Evolutionary conservation across 2,113 vertebrate species (phyloP).

Genomic region (Ictalurus punctatus): DNA sequence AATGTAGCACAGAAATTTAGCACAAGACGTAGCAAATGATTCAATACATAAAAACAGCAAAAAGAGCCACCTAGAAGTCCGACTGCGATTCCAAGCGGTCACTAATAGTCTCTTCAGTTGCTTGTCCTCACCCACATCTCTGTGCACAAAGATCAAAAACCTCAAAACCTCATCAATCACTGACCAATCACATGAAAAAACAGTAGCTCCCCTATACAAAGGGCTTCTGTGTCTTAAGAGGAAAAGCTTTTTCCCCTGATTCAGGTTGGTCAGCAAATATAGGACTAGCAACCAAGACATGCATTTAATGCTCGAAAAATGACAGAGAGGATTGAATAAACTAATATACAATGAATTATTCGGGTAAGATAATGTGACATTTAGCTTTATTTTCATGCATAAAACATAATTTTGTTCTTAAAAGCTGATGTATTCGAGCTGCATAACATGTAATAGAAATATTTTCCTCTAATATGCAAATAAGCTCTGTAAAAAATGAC

Average conservation of each 20-base stretch:
- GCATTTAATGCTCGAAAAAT: neutral
- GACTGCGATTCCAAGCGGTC: slow-evolving; percentile 74
- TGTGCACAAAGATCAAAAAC: slow-evolving; percentile 61
- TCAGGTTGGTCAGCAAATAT: slow-evolving; percentile 12
- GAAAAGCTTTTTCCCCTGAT: slow-evolving; percentile 10
- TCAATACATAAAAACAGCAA: neutral
- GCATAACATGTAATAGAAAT: neutral
- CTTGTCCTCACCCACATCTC: slow-evolving; percentile 69
- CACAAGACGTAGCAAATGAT: neutral
- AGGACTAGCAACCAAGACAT: neutral
- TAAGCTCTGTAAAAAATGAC: neutral
- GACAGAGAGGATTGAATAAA: neutral
- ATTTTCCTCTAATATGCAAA: neutral
- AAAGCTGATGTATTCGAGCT: neutral
- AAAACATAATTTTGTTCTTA: slow-evolving; percentile 7
- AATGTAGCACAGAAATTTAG: neutral
- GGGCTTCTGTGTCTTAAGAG: neutral
- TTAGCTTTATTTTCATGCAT: slow-evolving; percentile 10
- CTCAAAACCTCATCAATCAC: slow-evolving; percentile 35
- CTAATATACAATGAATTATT: neutral
- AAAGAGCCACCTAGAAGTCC: slow-evolving; percentile 69
- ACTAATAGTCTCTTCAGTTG: slow-evolving; percentile 79
- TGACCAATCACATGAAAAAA: slow-evolving; percentile 3
- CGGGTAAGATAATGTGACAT: neutral
- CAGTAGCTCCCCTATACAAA: neutral